A percentile compares a stretch with the other conserved stretches of the same genome.
phyloP scores from a whole-genome alignment of 92 coral and sea anemone species.

The Muricea muricata region DNA sequence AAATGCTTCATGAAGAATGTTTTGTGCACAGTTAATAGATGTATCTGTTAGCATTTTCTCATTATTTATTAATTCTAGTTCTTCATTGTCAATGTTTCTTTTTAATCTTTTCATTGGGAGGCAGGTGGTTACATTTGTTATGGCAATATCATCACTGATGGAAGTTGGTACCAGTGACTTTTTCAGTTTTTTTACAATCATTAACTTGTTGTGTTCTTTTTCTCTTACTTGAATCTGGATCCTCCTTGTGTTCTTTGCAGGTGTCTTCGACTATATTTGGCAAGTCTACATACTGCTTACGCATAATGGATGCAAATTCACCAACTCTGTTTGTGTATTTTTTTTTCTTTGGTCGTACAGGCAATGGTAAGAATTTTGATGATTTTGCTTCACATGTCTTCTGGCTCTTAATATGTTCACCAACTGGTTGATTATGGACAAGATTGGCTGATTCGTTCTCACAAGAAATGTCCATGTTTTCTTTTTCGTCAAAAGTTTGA shows the following conservation, averaged over 20 bases:
- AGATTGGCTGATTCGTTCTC: not conserved
- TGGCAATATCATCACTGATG: not conserved
- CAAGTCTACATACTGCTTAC: not conserved
- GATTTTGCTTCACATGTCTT: not conserved
- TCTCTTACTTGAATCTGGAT: too few relatives aligned
- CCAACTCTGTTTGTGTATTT: conserved; percentile 58
- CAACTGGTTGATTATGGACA: too few relatives aligned
- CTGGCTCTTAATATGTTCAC: too few relatives aligned
- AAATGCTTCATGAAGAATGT: conserved; percentile 23
- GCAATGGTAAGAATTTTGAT: conserved; percentile 41
- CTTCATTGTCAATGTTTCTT: not conserved
- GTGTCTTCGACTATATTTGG: too few relatives aligned
- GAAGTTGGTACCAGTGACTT: too few relatives aligned
- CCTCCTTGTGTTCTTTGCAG: too few relatives aligned
- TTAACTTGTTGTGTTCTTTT: too few relatives aligned
- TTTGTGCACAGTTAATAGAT: conserved; percentile 43
- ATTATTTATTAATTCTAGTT: not conserved
- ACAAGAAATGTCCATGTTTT: not conserved
- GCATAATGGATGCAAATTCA: conserved; percentile 57
- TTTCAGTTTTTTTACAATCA: too few relatives aligned
- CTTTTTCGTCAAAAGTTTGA: conserved; percentile 57
- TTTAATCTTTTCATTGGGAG: not conserved
- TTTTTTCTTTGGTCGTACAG: conserved; percentile 45
- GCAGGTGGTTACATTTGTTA: not conserved
- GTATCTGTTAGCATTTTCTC: not conserved